Base-by-base conservation (phyloP, 2,797 vertebrate species). In the Sparidentex hasta region DNA sequence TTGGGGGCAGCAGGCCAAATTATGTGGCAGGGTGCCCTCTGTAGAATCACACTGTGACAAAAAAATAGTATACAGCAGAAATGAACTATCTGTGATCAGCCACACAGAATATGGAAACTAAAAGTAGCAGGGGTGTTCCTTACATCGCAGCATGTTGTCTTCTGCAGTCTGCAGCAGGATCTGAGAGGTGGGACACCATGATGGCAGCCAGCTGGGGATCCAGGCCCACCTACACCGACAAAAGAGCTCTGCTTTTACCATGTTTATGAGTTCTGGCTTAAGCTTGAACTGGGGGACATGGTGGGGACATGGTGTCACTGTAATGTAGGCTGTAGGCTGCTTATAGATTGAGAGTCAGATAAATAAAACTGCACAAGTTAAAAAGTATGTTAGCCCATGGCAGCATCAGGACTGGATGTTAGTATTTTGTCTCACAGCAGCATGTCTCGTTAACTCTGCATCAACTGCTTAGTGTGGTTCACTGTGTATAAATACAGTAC, bases 131-230 rank as follows among this genome's bases (percentile, higher is more conserved):
- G 54, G 16, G 46, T 12, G 41, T 41, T 65, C 83, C 97, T 96
- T 94, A 99, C 98, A 95, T 88, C 96, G 96, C 71, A 99, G 93
- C 91, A 99, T 99, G 90, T 93, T 96, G 86, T 97, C 96, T 87
- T 98, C 98, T 59, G 97, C 97, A 69, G 95, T 93, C 92, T 96
- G 95, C 29, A 99, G 96, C 73, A 97, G 96, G 46, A 85, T 92
- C 67, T 92, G 84, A 54, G 98, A 99, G 0, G 97, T 97, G 18
- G 98, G 98, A 85, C 97, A 98, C 98, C 98, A 99, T 7, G 97
- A 93, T 14, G 98, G 98, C 80, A 99, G 94, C 97, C 97, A 99
- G 83, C 88, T 94, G 64, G 95, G 96, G 74, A 98, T 93, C 97
- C 97, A 97, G 88, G 97, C 97, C 76, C 96, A 97, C 94, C 98